Conservation (phyloP, 2,113 vertebrate genomes). For the Raja brachyura region DNA sequence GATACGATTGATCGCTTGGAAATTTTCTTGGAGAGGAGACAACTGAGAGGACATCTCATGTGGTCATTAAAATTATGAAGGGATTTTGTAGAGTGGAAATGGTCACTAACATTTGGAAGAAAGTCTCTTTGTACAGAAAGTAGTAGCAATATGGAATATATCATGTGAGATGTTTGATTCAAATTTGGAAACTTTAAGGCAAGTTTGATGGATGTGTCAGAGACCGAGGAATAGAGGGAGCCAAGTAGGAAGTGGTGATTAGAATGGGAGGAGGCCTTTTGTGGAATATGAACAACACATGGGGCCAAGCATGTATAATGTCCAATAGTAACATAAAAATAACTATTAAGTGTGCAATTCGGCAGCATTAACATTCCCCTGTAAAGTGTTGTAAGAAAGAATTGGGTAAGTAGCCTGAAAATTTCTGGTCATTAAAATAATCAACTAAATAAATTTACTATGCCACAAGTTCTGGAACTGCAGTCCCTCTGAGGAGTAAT, state of each 20-base stretch:
- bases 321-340: not conserved
- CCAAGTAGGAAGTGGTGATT: not conserved
- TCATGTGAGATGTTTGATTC: not conserved
- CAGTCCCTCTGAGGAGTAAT: not conserved
- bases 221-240: not conserved
- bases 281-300: not conserved
- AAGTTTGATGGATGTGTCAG: not conserved
- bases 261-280: not conserved
- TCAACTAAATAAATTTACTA: not conserved
- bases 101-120: not conserved
- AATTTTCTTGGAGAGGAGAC: not conserved
- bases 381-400: not conserved
- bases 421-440: not conserved
- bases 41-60: not conserved
- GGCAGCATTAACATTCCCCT: not conserved
- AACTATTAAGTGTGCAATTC: not conserved
- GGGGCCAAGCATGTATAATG: not conserved
- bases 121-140: not conserved
- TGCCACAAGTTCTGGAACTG: not conserved
- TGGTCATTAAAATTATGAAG: not conserved
- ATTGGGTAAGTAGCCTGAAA: not conserved
- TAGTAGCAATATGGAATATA: not conserved
- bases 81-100: not conserved
- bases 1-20: not conserved
- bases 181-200: not conserved